Conservation (phyloP, 2,888 invertebrate genomes). For the Minunthozetes semirufus region DNA sequence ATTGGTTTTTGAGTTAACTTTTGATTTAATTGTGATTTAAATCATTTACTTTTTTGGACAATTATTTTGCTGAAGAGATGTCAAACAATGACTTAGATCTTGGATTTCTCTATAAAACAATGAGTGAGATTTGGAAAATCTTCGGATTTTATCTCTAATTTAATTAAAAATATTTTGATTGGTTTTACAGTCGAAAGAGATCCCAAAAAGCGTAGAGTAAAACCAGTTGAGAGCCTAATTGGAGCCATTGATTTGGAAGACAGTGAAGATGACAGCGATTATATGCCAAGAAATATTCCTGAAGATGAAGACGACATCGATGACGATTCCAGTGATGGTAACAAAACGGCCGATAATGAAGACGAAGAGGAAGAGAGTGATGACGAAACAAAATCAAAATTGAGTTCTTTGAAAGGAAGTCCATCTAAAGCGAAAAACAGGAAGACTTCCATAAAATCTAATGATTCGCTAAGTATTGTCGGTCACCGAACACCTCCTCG, state of each 20-base stretch:
- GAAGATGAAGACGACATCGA: conserved; percentile 69
- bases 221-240: conserved; percentile 55
- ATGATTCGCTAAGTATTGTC: neutral
- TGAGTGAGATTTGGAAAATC: conserved; percentile 19
- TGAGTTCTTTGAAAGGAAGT: neutral
- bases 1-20: neutral
- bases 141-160: neutral
- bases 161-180: neutral
- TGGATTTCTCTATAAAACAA: conserved; percentile 32
- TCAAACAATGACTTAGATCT: conserved; percentile 11
- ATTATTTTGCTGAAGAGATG: neutral
- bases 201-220: conserved; percentile 71
- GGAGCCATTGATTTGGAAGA: conserved; percentile 24
- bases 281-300: neutral
- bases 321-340: conserved; percentile 62
- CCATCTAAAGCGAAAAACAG: neutral
- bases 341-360: conserved; percentile 68
- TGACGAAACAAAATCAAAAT: neutral
- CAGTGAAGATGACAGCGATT: conserved; percentile 41
- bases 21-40: neutral
- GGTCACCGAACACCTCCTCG: conserved; percentile 4
- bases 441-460: neutral
- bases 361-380: conserved; percentile 61
- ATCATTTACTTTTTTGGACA: neutral
- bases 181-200: conserved; percentile 58